These are phyloP conservation scores for Stegodyphus mimosarum DNA, from an alignment of 1,140 invertebrate species.

Conservation along the genomic window DNA sequence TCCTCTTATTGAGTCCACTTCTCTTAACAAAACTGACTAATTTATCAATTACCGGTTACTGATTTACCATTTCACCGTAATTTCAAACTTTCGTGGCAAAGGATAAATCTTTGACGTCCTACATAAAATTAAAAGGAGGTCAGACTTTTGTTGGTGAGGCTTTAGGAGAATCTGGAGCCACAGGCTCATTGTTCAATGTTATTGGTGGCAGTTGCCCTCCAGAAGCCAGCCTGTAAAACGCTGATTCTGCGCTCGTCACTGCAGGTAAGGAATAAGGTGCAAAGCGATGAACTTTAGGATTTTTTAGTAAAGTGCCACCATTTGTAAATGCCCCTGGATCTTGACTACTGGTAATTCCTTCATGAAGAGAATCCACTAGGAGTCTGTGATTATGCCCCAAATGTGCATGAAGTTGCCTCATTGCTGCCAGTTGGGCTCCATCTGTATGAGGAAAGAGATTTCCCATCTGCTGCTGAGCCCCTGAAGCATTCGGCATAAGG, in stretches of 20 bases:
- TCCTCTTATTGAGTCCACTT: no score
- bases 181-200: not conserved
- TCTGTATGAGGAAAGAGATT: constrained; percentile 21
- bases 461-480: constrained; percentile 4
- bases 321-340: constrained; percentile 1
- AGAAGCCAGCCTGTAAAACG: constrained; percentile 40
- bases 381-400: constrained; percentile 38
- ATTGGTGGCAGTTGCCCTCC: constrained; percentile 14
- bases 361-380: constrained; percentile 40
- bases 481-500: constrained; percentile 18
- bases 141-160: constrained; percentile 47
- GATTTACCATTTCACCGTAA: no score
- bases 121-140: not conserved
- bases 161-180: constrained; percentile 24
- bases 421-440: constrained; percentile 42
- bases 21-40: no score
- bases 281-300: constrained; percentile 43
- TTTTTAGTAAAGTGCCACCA: constrained; percentile 21
- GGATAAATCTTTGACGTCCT: no score
- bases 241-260: constrained; percentile 18
- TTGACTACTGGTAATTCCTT: constrained; percentile 9
- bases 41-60: no score
- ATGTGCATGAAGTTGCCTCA: constrained; percentile 53
- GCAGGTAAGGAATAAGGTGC: constrained; percentile 38
- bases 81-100: no score